Conservation (phyloP, 2,888 invertebrate genomes). For the Galeruca laticollis region DNA sequence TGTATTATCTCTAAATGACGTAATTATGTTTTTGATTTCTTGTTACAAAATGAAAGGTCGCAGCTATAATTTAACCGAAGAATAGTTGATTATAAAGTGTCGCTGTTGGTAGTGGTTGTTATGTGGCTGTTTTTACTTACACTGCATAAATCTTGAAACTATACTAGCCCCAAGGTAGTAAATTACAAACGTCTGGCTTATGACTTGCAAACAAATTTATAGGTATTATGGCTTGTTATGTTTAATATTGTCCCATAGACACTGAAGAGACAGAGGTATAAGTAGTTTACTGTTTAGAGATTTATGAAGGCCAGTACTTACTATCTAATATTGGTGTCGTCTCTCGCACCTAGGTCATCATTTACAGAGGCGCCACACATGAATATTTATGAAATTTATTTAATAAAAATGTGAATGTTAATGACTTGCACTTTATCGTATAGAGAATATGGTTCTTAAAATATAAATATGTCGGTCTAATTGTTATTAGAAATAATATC, state of each 20-base stretch:
- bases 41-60: neutral
- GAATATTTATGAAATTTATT: neutral
- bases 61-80: slow-evolving; percentile 2
- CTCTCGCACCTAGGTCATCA: neutral
- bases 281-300: slow-evolving; percentile 22
- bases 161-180: slow-evolving; percentile 22
- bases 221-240: slow-evolving; percentile 41
- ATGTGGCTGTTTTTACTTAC: slow-evolving; percentile 8
- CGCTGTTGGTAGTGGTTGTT: slow-evolving; percentile 23
- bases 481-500: too few species aligned
- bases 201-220: slow-evolving; percentile 43
- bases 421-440: too few species aligned
- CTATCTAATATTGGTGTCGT: slow-evolving; percentile 5
- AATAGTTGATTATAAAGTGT: slow-evolving; percentile 15
- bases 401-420: neutral
- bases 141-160: slow-evolving; percentile 27
- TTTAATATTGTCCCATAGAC: slow-evolving; percentile 36
- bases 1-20: neutral
- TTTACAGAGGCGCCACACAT: neutral
- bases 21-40: neutral
- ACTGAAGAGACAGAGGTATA: slow-evolving; percentile 38
- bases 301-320: slow-evolving; percentile 31
- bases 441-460: too few species aligned
- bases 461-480: too few species aligned
- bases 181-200: slow-evolving; percentile 29